These are phyloP conservation scores for Clusia tigrina DNA, from an alignment of 2,888 invertebrate species.

Conservation along the genomic window DNA sequence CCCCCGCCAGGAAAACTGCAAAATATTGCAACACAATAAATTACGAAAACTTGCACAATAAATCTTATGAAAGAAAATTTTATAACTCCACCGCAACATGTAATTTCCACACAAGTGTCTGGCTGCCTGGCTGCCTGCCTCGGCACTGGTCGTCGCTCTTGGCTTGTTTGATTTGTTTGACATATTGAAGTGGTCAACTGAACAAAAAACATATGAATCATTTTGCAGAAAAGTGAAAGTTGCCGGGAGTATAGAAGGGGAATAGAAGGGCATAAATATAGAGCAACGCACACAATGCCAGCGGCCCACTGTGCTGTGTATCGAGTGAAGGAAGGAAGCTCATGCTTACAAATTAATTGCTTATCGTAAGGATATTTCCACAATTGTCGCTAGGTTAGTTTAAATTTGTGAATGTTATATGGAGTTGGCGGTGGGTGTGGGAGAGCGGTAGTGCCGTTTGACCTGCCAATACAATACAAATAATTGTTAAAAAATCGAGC, in stretches of 20 bases:
- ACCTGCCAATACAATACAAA: no score
- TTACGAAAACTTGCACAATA: slow-evolving; percentile 56
- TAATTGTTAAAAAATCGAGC: slow-evolving; percentile 45
- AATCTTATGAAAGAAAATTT: slow-evolving; percentile 44
- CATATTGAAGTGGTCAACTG: slow-evolving; percentile 61
- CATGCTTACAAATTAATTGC: slow-evolving; percentile 35
- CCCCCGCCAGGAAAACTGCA: slow-evolving; percentile 22
- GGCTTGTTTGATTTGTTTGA: slow-evolving; percentile 52
- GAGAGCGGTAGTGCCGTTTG: slow-evolving; percentile 34
- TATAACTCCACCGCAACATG: slow-evolving; percentile 34
- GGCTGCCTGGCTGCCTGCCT: slow-evolving; percentile 8
- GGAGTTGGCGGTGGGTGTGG: slow-evolving; percentile 37
- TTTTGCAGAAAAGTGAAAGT: slow-evolving; percentile 17
- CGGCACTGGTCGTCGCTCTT: slow-evolving; percentile 14
- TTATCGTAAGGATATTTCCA: slow-evolving; percentile 27
- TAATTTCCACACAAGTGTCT: slow-evolving; percentile 47
- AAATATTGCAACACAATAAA: slow-evolving; percentile 47
- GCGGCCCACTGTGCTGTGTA: slow-evolving; percentile 1
- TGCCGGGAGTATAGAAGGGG: slow-evolving; percentile 2
- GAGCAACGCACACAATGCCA: slow-evolving; percentile 1
- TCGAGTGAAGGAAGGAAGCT: slow-evolving; percentile 25
- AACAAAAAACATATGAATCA: slow-evolving; percentile 38
- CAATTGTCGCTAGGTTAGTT: slow-evolving; percentile 25
- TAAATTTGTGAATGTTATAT: slow-evolving; percentile 22
- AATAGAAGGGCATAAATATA: neutral